These are phyloP conservation scores for Zingel zingel DNA, from an alignment of 2,113 vertebrate species.

Conservation along the genomic window DNA sequence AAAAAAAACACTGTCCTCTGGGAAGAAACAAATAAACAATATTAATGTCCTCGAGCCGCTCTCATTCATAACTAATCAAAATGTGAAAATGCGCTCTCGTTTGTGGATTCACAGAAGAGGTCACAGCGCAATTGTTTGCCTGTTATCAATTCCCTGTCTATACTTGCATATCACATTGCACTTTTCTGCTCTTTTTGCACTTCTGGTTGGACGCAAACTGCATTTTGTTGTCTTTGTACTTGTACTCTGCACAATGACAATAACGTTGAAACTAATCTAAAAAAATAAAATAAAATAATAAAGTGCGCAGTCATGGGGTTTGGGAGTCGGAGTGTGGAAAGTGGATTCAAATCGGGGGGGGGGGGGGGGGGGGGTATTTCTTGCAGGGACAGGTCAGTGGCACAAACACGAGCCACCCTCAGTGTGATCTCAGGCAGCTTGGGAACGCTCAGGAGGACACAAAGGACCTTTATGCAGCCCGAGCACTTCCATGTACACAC, in stretches of 20 bases:
- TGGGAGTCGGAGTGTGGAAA: slow-evolving; percentile 7
- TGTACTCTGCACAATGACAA: too few species aligned
- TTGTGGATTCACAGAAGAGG: background rate
- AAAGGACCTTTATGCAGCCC: slow-evolving; percentile 73
- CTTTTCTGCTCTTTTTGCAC: too few species aligned
- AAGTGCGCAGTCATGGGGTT: slow-evolving; percentile 46
- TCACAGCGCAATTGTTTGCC: slow-evolving; percentile 8
- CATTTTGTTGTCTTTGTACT: too few species aligned
- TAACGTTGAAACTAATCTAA: too few species aligned
- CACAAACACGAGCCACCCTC: slow-evolving; percentile 54
- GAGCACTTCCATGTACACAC: slow-evolving; percentile 46
- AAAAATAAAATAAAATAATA: too few species aligned
- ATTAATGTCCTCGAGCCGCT: background rate
- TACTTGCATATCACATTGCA: too few species aligned
- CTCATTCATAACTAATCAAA: slow-evolving; percentile 10
- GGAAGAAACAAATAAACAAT: background rate
- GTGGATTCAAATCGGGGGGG: slow-evolving; percentile 17
- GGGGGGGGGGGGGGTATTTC: too few species aligned
- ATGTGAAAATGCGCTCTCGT: background rate
- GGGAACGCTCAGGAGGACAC: slow-evolving; percentile 63
- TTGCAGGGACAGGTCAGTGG: slow-evolving; percentile 56
- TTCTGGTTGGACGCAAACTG: too few species aligned
- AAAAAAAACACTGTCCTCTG: background rate
- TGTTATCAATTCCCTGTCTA: slow-evolving; percentile 28
- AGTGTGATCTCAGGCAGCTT: slow-evolving; percentile 66